Evolutionary conservation across 2,888 invertebrate genomes (phyloP), one percentile per base, ranked within the genome.

Genomic region (Junonia oenone): DNA sequence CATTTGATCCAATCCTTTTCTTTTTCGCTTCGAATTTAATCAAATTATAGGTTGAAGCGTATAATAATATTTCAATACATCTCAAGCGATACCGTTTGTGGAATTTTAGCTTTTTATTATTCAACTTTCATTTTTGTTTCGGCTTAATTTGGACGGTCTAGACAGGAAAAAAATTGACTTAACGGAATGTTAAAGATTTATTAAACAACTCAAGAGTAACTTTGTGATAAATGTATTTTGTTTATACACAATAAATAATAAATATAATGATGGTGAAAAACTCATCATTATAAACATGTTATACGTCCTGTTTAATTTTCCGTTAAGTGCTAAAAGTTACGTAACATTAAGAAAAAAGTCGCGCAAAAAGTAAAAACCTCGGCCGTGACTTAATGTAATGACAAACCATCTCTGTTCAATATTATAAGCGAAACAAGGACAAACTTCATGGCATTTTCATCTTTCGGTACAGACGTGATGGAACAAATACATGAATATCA

Each of bases 61-160:
- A 82, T 89, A 89, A 85, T 88, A 90, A 89, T 88, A 88, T 89
- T 90, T 87, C 88, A 86, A 87, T 89, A 83, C 78, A 71, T 77
- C 79, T 78, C 71, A 71, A 75, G 78, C 79, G 82, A 81, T 87
- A 85, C 77, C 81, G 84, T 82, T 87, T 84, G 78, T 81, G 85
- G 87, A 83, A 87, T 86, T 88, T 85, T 71, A 75, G 68, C 77
- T 82, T 89, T 86, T 89, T 88, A 78, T 86, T 86, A 76, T 85
- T 79, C 68, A 78, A 81, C 59, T 83, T n/a, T 85, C 78, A 73
- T 78, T 80, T 79, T 80, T 75, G 72, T 76, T 72, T 75, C 72
- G 65, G 73, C 68, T 74, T 82, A 85, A 88, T 89, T 88, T 87
- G 67, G 69, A 78, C 72, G 80, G 83, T 87, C 84, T 81, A 86